Conservation (phyloP, 2,888 invertebrate genomes). For the Eupithecia inturbata region DNA sequence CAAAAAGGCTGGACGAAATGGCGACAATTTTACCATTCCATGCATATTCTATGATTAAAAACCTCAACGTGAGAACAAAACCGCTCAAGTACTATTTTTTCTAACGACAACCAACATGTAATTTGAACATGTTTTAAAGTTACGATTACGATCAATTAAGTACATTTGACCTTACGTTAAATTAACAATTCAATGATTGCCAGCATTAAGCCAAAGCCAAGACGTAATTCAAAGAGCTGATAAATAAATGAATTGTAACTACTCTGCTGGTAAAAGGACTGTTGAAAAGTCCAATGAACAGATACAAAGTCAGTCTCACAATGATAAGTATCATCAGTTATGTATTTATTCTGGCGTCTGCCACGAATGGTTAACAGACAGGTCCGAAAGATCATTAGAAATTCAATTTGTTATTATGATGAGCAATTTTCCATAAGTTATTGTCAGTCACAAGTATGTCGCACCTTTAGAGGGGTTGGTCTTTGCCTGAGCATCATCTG, state of each 20-base stretch:
- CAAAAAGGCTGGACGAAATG: not conserved
- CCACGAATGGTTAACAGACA: conserved; percentile 31
- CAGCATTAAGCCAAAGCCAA: conserved; percentile 22
- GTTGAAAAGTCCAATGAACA: conserved; percentile 15
- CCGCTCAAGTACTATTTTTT: conserved; percentile 26
- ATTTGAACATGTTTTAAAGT: conserved; percentile 53
- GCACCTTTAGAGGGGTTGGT: conserved; percentile 38
- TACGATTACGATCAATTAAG: conserved; percentile 61
- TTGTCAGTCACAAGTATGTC: conserved; percentile 30
- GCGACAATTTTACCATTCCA: not conserved
- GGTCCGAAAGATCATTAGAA: conserved; percentile 39
- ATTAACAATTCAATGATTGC: conserved; percentile 54
- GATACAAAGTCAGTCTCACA: conserved; percentile 2
- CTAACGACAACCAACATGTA: conserved; percentile 52
- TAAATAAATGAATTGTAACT: conserved; percentile 25
- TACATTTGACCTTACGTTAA: conserved; percentile 59
- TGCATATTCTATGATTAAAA: not conserved
- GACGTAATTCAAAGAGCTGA: conserved; percentile 35
- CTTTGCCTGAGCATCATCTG: conserved; percentile 26
- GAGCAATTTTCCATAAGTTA: conserved; percentile 38
- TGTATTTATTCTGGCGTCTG: conserved; percentile 30
- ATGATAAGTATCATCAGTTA: conserved; percentile 17
- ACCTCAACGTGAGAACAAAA: not conserved
- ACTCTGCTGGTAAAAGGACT: not conserved
- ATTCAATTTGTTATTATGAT: conserved; percentile 35